phyloP scores from a whole-genome alignment of 1,140 invertebrate species.

The Bradysia coprophila region DNA sequence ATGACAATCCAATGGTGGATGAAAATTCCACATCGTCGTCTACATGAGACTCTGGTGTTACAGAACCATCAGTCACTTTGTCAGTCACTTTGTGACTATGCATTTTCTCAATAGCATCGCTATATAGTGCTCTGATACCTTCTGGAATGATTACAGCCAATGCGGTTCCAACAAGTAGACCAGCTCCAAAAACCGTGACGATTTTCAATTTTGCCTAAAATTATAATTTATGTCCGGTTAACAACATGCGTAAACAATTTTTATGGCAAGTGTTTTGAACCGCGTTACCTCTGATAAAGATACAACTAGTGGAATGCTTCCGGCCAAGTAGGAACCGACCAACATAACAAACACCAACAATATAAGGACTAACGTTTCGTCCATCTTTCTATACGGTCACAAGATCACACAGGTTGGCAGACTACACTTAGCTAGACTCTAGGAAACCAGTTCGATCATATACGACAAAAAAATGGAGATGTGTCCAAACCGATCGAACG shows the following conservation, averaged over 20 bases:
- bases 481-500: too few relatives aligned
- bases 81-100: background rate
- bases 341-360: slow-evolving; percentile 81
- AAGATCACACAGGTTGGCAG: too few relatives aligned
- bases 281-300: slow-evolving; percentile 76
- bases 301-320: slow-evolving; percentile 83
- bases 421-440: too few relatives aligned
- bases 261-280: background rate
- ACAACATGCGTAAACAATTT: background rate
- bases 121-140: slow-evolving; percentile 70
- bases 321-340: slow-evolving; percentile 83
- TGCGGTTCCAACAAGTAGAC: slow-evolving; percentile 93
- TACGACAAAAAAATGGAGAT: too few relatives aligned
- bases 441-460: too few relatives aligned
- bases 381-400: slow-evolving; percentile 48
- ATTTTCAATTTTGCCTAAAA: slow-evolving; percentile 85
- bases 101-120: background rate
- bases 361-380: slow-evolving; percentile 62
- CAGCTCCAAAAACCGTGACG: slow-evolving; percentile 89
- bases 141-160: slow-evolving; percentile 97
- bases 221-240: slow-evolving; percentile 19
- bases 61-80: slow-evolving; percentile 13
- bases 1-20: slow-evolving; percentile 39
- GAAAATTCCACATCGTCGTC: slow-evolving; percentile 26
- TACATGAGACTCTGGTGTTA: slow-evolving; percentile 10